Base-by-base conservation (phyloP, 2,113 vertebrate genomes). In the Alaudala cheleensis region DNA sequence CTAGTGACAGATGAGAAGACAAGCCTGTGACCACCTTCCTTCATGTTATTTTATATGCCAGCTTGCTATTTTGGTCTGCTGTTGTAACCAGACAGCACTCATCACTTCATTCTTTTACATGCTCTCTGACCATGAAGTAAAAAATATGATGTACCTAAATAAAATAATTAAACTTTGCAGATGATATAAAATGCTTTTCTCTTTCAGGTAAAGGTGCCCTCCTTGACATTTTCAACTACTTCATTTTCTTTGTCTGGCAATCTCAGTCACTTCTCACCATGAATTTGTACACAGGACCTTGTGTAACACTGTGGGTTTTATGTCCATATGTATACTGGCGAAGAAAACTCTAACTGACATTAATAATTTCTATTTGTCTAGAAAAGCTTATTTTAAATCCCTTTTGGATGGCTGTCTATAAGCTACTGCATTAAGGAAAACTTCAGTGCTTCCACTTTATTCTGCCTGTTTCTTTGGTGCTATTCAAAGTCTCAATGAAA, bases 401-500 rank as follows among this genome's bases (percentile, higher is more conserved):
- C 11, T 69, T 88, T 92, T 86, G 67, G 80, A 66, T 28, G 33
- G 8, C 64, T 78, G 82, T 77, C 85, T 93, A 70, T 95, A 92
- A 90, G 82, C 82, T 93, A 71, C 92, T 86, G 80, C 88, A 90
- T 93, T 93, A 96, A 90, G 85, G 54, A 88, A 92, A 96, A 81
- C 85, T 88, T 91, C 58, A 88, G 72, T 69, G 60, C 71, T 94
- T 86, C 51, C 44, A 95, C 67, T 92, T 96, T 86, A 93, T 95
- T 93, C 93, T 92, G 64, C 24, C 56, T 92, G 65, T 74, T 90
- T 94, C 92, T 96, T 95, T 92, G 65, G 90, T 83, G 79, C 93
- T 93, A 93, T 97, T 98, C 66, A 92, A 72, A 65, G 64, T 70
- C 78, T 79, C 91, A 90, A 21, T 96, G 86, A 94, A 96, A 96